Conservation (phyloP, 2,113 vertebrate genomes). For the Acanthochromis polyacanthus region DNA sequence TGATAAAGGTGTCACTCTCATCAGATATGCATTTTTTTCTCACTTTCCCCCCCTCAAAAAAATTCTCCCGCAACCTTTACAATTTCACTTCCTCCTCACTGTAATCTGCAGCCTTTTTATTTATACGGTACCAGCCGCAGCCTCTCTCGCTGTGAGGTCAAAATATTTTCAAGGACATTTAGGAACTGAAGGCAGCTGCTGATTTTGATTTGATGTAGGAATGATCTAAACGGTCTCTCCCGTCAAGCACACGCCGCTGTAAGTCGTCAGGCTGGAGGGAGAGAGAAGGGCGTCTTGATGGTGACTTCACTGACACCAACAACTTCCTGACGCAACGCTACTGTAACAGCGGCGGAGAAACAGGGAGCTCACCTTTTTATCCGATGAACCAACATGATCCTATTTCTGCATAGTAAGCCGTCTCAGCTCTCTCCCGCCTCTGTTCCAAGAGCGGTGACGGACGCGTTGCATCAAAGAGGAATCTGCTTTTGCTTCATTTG, state of each 20-base stretch:
- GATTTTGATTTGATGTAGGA: slow-evolving; percentile 4
- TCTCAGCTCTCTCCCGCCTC: slow-evolving; percentile 53
- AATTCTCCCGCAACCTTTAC: neutral
- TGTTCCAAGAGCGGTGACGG: slow-evolving; percentile 41
- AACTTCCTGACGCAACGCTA: slow-evolving; percentile 84
- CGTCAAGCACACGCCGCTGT: neutral
- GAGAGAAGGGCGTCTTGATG: slow-evolving; percentile 61
- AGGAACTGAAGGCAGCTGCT: slow-evolving; percentile 6
- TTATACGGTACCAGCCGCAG: neutral
- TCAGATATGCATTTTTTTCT: neutral
- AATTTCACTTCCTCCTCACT: slow-evolving; percentile 23
- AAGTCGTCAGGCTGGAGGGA: slow-evolving; percentile 34
- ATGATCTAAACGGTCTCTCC: neutral
- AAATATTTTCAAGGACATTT: slow-evolving; percentile 30
- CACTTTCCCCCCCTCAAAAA: neutral
- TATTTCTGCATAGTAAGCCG: slow-evolving; percentile 78
- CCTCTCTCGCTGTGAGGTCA: slow-evolving; percentile 32
- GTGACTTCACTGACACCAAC: slow-evolving; percentile 76
- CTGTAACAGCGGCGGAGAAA: slow-evolving; percentile 78
- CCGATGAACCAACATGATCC: slow-evolving; percentile 78
- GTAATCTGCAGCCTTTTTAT: slow-evolving; percentile 14
- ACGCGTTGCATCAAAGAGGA: slow-evolving; percentile 28
- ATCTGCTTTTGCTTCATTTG: neutral
- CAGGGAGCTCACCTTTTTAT: slow-evolving; percentile 76
- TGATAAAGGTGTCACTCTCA: slow-evolving; percentile 1